Base-by-base conservation (phyloP, 2,113 vertebrate genomes). In the Mohoua ochrocephala region DNA sequence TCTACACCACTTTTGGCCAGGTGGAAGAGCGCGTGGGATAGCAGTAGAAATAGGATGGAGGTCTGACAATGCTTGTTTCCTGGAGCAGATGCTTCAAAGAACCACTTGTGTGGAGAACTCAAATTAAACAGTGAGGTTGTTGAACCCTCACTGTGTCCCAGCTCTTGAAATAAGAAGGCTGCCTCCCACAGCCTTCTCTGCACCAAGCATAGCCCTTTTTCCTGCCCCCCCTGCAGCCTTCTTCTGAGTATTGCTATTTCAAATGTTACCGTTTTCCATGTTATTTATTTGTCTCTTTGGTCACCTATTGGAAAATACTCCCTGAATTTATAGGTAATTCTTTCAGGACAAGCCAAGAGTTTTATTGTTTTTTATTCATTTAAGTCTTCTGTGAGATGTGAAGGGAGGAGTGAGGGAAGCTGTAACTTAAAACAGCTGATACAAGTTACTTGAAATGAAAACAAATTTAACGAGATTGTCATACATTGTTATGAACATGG, bases 31-130 rank as follows among this genome's bases (percentile, higher is more conserved):
- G 2, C 37, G 30, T 33, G 41, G 15, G 13, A 33, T 14, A 52
- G 4, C 33, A 45, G 15, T 28, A 20, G 56, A 31, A 14, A 59
- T 17, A 6, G 26, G 21, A 24, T 1, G 6, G 19, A 67, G 20
- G 15, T 45, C 22, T 78, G 65, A 24, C 13, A 7, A 7, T 35
- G 18, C 8, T 11, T 67, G 26, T 13, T 18, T 76, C 17, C 47
- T 9, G 23, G 30, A 65, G 30, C 18, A 56, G 24, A 9, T 0
- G 3, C 11, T 85, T 54, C 54, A 53, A 19, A 1, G 8, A 31
- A 41, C 8, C 57, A 11, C 39, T 71, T 69, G 21, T 44, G 31
- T 53, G 18, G 31, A 30, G 15, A 64, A 35, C 19, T 33, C 11
- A 50, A 35, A 33, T n/a, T n/a, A 22, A n/a, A 6, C 13, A 17